These are phyloP conservation scores for Anhinga rufa DNA, from an alignment of 2,113 vertebrate genomes.

Conservation along the genomic window DNA sequence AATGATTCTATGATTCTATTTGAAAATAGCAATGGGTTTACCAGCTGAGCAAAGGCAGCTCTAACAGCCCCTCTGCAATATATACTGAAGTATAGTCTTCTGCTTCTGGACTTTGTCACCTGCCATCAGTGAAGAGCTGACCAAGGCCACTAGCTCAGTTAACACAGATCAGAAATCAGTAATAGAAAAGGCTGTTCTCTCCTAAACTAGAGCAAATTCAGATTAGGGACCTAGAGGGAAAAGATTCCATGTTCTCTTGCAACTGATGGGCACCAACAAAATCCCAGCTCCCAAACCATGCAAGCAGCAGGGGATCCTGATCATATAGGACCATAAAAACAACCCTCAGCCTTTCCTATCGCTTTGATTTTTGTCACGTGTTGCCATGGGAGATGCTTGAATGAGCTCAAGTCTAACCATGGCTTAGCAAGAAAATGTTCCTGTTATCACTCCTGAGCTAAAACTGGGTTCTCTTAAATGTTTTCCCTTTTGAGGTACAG, in stretches of 20 bases:
- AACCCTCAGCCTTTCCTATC: neutral
- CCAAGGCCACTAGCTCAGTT: neutral
- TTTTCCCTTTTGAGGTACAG: constrained; percentile 65
- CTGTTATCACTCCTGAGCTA: constrained; percentile 27
- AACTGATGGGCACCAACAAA: neutral
- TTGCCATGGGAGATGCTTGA: neutral
- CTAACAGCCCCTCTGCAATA: neutral
- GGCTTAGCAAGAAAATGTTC: constrained; percentile 23
- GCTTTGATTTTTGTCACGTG: neutral
- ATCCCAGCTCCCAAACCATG: neutral
- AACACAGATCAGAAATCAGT: neutral
- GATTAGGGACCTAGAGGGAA: neutral
- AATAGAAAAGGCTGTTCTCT: neutral
- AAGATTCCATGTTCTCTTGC: neutral
- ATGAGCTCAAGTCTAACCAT: neutral
- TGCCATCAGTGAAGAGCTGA: neutral
- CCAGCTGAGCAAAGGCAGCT: neutral
- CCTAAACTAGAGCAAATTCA: neutral
- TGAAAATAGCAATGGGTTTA: neutral
- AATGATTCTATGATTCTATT: neutral
- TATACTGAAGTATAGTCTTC: neutral
- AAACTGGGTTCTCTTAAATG: constrained; percentile 49
- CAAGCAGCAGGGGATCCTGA: neutral
- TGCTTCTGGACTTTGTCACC: neutral
- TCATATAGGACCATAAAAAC: neutral